phyloP scores from a whole-genome alignment of 2,113 vertebrate genomes.

The Pseudonaja textilis region DNA sequence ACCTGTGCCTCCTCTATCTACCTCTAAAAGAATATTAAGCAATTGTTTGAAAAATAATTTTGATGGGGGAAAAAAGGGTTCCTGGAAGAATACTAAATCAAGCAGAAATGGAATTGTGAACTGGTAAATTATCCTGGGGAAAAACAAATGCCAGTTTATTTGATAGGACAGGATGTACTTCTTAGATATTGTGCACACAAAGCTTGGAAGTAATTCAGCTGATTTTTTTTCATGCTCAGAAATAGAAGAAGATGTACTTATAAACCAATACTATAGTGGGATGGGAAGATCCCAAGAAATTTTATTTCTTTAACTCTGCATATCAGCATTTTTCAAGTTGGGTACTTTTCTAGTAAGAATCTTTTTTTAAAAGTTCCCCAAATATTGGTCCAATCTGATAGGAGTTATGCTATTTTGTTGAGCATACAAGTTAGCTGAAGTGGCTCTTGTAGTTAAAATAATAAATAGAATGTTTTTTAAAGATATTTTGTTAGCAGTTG shows the following conservation, averaged over 20 bases:
- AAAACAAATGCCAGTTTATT: neutral
- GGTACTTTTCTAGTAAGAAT: neutral
- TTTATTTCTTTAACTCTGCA: neutral
- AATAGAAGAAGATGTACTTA: neutral
- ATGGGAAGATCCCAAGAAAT: neutral
- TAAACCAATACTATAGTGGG: neutral
- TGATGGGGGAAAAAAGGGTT: neutral
- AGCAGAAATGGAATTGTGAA: fast-evolving
- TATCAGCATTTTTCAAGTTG: neutral
- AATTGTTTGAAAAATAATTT: constrained; percentile 28
- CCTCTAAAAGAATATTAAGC: neutral
- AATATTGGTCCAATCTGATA: neutral
- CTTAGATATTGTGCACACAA: neutral
- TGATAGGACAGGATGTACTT: neutral
- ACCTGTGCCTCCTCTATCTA: neutral
- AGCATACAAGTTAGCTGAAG: neutral
- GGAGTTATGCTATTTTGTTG: neutral
- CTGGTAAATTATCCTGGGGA: neutral
- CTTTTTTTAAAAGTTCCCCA: neutral
- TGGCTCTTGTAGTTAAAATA: neutral
- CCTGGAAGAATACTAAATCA: constrained; percentile 40
- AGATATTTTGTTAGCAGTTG: neutral
- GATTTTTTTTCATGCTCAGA: neutral
- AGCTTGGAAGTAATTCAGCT: neutral
- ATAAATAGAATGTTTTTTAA: neutral